Base-by-base conservation (phyloP, 53 echinoderm and acorn worm genomes). In the Pentamera pediparva region DNA sequence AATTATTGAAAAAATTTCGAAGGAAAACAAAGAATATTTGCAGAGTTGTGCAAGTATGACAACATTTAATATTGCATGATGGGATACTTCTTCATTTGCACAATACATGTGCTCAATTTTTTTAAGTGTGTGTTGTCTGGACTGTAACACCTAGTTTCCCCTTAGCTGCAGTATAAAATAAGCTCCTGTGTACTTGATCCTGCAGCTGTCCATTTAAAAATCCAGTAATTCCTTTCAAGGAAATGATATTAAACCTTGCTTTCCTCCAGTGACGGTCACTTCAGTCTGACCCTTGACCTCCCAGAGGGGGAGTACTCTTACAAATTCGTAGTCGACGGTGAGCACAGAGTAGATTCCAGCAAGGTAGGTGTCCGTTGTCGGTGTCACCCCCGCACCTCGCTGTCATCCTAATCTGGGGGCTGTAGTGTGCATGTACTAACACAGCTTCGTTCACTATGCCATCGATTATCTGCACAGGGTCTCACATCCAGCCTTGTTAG, bases 291-390 rank as follows among this genome's bases (percentile, higher is more conserved):
- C 76, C 33, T 89, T 80, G 84, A 89, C 51, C 76, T 89, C 32
- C 69, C 65, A 40, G 89, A 79, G 63, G 89, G 89, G 58, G 89
- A 84, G 39, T 60, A 89, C 77, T 59, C 41, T 19, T 89, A 84
- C 79, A 89, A 84, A 67, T 89, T 75, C 76, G 64, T 84, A 45
- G 89, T 89, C 34, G 89, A 89, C 52, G 89, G 89, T 53, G 89
- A 89, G 50, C 70, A 80, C 62, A 84, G 74, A 49, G 84, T 89
- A 59, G 89, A 89, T 76, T 34, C 65, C 60, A 80, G 63, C 69
- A 69, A 89, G 89, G 89, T 89, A 70, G 77, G 88, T 49, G 35
- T 54, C 32, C n/a, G n/a, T 12, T 63, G 18, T 21, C 2, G 29
- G 58, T 57, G 12, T 53, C 47, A 45, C 1, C 47, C n/a, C 47